Conservation (phyloP, 2,888 invertebrate genomes). For the Eristalis arbustorum region DNA sequence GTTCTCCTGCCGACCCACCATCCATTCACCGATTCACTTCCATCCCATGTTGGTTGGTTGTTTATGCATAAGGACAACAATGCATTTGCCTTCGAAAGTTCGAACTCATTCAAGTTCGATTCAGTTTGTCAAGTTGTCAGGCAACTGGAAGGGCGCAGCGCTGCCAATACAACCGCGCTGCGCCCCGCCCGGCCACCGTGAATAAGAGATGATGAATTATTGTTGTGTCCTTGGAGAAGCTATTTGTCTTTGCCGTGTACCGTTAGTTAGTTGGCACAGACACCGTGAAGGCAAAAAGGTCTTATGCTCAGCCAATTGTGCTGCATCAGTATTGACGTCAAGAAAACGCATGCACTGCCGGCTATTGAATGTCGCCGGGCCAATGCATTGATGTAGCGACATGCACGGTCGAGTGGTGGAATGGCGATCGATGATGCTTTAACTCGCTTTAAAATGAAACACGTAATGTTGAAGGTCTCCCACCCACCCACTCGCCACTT, state of each 20-base stretch:
- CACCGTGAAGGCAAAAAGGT: neutral
- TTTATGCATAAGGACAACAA: conserved; percentile 62
- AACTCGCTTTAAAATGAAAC: neutral
- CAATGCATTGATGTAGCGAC: neutral
- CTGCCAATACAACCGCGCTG: no score
- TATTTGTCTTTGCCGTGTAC: conserved; percentile 37
- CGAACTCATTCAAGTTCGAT: conserved; percentile 70
- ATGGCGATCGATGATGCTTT: no score
- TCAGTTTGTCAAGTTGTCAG: conserved; percentile 67
- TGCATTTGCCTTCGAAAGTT: conserved; percentile 59
- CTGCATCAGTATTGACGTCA: neutral
- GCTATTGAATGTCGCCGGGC: neutral
- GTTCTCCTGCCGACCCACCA: neutral
- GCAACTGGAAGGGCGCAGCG: conserved; percentile 13
- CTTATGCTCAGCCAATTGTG: neutral
- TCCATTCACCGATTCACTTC: neutral
- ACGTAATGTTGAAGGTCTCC: neutral
- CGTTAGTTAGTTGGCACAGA: neutral
- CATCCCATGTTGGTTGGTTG: conserved; percentile 4
- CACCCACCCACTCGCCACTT: neutral
- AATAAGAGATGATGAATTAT: conserved; percentile 67
- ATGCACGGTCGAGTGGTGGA: neutral
- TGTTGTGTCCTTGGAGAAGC: conserved; percentile 51
- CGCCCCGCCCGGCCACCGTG: conserved; percentile 28
- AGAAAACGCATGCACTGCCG: neutral